phyloP scores from a whole-genome alignment of 2,797 vertebrate genomes.

The Enteromius fasciolatus region DNA sequence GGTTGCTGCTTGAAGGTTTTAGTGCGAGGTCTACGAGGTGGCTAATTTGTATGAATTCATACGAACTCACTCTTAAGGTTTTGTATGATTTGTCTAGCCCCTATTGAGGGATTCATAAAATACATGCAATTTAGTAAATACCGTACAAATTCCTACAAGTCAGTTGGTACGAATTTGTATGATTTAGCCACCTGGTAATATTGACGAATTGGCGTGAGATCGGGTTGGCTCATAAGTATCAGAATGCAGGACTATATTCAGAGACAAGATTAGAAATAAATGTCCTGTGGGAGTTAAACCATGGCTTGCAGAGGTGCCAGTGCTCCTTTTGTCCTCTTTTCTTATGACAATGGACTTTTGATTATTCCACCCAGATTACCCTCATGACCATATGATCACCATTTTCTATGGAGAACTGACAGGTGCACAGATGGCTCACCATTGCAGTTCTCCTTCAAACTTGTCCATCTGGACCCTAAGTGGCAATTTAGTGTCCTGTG shows the following conservation, averaged over 20 bases:
- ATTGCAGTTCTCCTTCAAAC: constrained; percentile 4
- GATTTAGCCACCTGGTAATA: too few relatives aligned
- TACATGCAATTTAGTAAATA: background rate
- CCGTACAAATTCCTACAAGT: background rate
- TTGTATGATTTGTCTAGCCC: background rate
- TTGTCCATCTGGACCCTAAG: constrained; percentile 24
- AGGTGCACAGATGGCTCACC: constrained; percentile 18
- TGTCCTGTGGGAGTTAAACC: background rate
- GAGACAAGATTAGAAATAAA: background rate
- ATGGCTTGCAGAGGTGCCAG: background rate
- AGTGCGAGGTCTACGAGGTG: background rate
- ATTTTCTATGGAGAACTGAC: constrained; percentile 9
- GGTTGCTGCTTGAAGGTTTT: too few relatives aligned
- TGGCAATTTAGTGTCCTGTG: constrained; percentile 14
- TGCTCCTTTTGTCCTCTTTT: background rate
- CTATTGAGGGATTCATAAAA: background rate
- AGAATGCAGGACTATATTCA: background rate
- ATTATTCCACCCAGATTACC: constrained; percentile 14
- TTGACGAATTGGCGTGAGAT: background rate
- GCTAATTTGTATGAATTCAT: too few relatives aligned
- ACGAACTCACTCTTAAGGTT: background rate
- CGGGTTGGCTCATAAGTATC: background rate
- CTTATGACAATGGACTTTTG: constrained; percentile 7
- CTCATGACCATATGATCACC: constrained; percentile 10
- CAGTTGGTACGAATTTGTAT: background rate